These are phyloP conservation scores for Enteromius fasciolatus DNA, from an alignment of 2,797 vertebrate species.

Conservation along the genomic window DNA sequence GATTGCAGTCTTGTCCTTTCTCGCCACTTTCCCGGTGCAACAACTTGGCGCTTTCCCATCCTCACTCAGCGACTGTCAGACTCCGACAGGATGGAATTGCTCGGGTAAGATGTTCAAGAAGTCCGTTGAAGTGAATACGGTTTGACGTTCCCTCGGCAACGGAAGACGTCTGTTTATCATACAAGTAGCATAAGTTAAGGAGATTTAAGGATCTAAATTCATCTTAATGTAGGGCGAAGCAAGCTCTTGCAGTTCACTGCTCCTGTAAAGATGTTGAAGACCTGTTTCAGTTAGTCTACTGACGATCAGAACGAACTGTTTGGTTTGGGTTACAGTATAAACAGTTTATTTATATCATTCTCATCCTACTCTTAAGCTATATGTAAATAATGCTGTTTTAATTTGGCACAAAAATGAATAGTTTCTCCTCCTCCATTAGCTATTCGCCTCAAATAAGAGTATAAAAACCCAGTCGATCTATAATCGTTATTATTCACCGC, in stretches of 20 bases:
- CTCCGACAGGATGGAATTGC: constrained; percentile 98
- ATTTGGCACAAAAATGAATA: neutral
- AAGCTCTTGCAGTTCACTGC: neutral
- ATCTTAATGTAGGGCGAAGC: neutral
- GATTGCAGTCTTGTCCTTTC: constrained; percentile 84
- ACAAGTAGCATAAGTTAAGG: constrained; percentile 15
- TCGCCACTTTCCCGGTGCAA: constrained; percentile 88
- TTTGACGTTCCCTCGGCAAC: constrained; percentile 13
- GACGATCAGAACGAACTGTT: neutral
- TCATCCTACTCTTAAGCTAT: neutral
- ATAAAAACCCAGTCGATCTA: neutral
- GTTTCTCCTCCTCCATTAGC: neutral
- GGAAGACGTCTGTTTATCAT: neutral
- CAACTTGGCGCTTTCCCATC: constrained; percentile 95
- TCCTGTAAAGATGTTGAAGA: neutral
- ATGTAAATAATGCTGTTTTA: neutral
- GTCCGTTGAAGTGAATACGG: neutral
- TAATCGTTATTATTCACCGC: neutral
- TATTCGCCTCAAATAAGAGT: neutral
- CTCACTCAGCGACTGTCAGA: constrained; percentile 97
- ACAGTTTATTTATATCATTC: neutral
- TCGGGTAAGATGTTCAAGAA: constrained; percentile 83
- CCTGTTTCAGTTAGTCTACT: neutral
- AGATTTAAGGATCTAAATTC: neutral
- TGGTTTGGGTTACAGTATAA: neutral